Conservation (phyloP, 1,140 invertebrate genomes). For the Ips nitidus region DNA sequence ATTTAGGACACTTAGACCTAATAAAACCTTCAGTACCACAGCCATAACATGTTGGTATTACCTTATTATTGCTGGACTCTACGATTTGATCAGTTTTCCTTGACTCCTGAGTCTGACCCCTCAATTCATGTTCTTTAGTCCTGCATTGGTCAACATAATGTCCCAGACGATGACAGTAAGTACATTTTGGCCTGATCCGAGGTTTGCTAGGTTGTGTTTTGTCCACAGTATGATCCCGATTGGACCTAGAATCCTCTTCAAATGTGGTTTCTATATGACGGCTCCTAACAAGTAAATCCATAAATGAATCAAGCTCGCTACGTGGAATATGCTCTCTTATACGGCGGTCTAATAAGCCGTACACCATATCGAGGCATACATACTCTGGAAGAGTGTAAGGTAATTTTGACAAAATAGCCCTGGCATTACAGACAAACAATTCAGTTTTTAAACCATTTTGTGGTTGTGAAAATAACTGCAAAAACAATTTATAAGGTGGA, state of each 20-base stretch:
- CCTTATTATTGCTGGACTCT: neutral
- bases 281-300: neutral
- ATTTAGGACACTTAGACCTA: conserved; percentile 18
- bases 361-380: conserved; percentile 16
- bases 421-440: conserved; percentile 27
- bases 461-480: conserved; percentile 20
- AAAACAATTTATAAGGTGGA: conserved; percentile 19
- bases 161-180: conserved; percentile 4
- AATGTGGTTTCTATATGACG: conserved; percentile 9
- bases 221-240: neutral
- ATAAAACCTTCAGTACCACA: conserved; percentile 10
- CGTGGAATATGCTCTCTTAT: conserved; percentile 13
- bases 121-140: neutral
- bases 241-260: neutral
- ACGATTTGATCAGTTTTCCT: neutral
- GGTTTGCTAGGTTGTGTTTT: conserved; percentile 4
- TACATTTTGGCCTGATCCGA: neutral
- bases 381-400: neutral
- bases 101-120: neutral
- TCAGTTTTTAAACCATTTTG: conserved; percentile 17
- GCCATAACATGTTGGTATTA: conserved; percentile 9
- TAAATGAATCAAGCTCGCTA: conserved; percentile 12
- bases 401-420: conserved; percentile 18
- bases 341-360: conserved; percentile 13
- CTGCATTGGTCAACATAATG: conserved; percentile 10